Base-by-base conservation (phyloP, 2,797 vertebrate species). In the Poeciliopsis presidionis region DNA sequence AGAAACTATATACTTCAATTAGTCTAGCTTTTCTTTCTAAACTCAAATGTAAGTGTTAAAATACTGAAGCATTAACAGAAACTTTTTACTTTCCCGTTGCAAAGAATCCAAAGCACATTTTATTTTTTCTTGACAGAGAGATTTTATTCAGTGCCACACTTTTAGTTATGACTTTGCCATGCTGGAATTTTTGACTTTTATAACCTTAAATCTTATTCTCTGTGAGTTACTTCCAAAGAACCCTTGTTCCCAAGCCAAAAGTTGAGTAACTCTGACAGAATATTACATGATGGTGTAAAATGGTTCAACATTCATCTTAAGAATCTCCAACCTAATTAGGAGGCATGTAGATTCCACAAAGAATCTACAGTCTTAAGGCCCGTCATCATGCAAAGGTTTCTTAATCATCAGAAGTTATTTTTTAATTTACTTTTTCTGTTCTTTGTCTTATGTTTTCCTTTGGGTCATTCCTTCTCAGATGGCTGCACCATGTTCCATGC, bases 401-500 rank as follows among this genome's bases (percentile, higher is more conserved):
- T 74, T 73, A 74, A 57, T 74, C 33, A 28, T 72, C 39, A 80
- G 55, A 78, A 63, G 77, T 77, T 28, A 3, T 81, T 36, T 78
- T 67, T 20, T 75, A 77, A 11, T 53, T 13, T 28, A 53, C 51
- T 25, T 3, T 33, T 49, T 51, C 20, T 73, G 47, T 82, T 79
- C 74, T 70, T 70, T 74, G 49, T 28, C 3, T 69, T 13, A 41
- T 22, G 57, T 79, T 84, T 65, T 51, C 77, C 82, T 86, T 80
- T 74, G 81, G 86, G 73, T 80, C 45, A 43, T 76, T 89, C 53
- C 28, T 45, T 82, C 82, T 82, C 71, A 82, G 78, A 90, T 81
- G 82, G 87, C 39, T 84, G 78, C 88, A 87, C 83, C 76, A 72
- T 85, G 74, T 85, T 73, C 79, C 75, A 86, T 83, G 88, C 82